phyloP scores from a whole-genome alignment of 2,888 invertebrate species.

The Ornithoptera alexandrae region DNA sequence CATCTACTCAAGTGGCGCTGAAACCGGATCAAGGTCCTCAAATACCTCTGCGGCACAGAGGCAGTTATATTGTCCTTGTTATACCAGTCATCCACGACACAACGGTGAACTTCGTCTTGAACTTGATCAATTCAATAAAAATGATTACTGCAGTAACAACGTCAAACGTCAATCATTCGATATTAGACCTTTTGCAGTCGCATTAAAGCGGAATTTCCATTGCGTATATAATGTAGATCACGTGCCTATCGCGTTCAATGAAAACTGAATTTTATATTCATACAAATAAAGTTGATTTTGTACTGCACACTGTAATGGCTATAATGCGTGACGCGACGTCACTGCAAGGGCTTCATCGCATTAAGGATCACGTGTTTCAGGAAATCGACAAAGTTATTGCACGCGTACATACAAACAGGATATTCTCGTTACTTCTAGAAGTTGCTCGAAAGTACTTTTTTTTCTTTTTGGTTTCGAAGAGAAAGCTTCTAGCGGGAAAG shows the following conservation, averaged over 20 bases:
- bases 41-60: too few relatives aligned
- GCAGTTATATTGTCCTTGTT: too few relatives aligned
- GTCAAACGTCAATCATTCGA: background rate
- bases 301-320: background rate
- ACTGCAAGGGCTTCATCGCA: conserved; percentile 61
- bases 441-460: background rate
- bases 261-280: background rate
- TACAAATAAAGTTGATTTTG: background rate
- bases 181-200: background rate
- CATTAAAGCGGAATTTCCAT: background rate
- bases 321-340: conserved; percentile 44
- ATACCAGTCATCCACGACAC: background rate
- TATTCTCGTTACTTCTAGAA: background rate
- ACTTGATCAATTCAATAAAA: conserved; percentile 24
- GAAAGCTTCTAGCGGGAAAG: too few relatives aligned
- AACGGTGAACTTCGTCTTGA: conserved; percentile 28
- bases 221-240: conserved; percentile 12
- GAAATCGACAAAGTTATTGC: conserved; percentile 45
- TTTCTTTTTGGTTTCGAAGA: too few relatives aligned
- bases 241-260: background rate
- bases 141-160: conserved; percentile 2
- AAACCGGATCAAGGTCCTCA: too few relatives aligned
- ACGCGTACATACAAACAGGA: conserved; percentile 5
- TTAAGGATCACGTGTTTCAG: conserved; percentile 51
- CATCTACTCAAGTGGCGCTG: too few relatives aligned